These are phyloP conservation scores for Pachyrhynchus sulphureomaculatus DNA, from an alignment of 1,140 invertebrate genomes.

Conservation along the genomic window DNA sequence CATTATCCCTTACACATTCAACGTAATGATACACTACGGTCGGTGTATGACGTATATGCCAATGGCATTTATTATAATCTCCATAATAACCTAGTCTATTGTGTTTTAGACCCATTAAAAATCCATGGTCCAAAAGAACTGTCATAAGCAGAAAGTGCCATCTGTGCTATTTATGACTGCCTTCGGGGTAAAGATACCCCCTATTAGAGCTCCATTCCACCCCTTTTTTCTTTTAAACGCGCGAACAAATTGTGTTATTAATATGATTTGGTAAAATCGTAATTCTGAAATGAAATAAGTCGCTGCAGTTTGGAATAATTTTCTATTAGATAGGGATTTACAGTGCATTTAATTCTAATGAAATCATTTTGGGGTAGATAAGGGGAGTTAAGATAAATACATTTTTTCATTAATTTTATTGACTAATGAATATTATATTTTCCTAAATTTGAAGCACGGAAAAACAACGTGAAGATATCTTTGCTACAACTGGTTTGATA, in stretches of 20 bases:
- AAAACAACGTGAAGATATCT: no score
- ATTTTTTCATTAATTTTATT: slow-evolving; percentile 9
- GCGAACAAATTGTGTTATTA: slow-evolving; percentile 24
- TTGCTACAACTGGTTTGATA: no score
- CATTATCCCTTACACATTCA: no score
- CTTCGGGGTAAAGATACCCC: slow-evolving; percentile 17
- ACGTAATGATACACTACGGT: slow-evolving; percentile 4
- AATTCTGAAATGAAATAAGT: slow-evolving; percentile 11
- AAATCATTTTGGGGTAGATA: slow-evolving; percentile 16
- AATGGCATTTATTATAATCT: slow-evolving; percentile 21
- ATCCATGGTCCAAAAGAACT: slow-evolving; percentile 21
- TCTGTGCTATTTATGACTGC: slow-evolving; percentile 23
- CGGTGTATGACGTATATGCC: no score
- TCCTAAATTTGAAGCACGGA: no score
- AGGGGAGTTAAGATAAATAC: slow-evolving; percentile 9
- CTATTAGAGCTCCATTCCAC: slow-evolving; percentile 7
- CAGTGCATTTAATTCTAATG: slow-evolving; percentile 24
- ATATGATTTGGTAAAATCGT: slow-evolving; percentile 26
- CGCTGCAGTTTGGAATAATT: slow-evolving; percentile 20
- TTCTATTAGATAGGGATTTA: slow-evolving; percentile 21
- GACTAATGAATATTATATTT: no score
- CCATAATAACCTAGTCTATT: slow-evolving; percentile 20
- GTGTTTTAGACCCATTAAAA: slow-evolving; percentile 20
- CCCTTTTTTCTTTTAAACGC: slow-evolving; percentile 17
- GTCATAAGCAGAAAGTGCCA: slow-evolving; percentile 19